A percentile compares a stretch with the other conserved stretches of the same genome.
These are phyloP conservation scores for Trypoxylus dichotomus DNA, from an alignment of 1,140 invertebrate genomes.

Conservation along the genomic window DNA sequence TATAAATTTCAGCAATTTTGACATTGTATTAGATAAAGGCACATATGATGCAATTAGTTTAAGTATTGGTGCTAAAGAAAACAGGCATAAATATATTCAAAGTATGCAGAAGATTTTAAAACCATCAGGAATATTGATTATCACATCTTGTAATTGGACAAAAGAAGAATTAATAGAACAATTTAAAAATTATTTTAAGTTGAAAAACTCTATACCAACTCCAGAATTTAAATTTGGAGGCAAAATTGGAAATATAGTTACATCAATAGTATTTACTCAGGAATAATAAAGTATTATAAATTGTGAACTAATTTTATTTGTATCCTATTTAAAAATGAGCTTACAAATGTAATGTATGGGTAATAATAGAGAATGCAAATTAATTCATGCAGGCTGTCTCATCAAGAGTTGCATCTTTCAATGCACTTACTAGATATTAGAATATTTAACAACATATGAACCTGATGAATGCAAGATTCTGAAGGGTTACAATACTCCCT, in stretches of 20 bases:
- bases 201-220: conserved; percentile 69
- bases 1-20: conserved; percentile 56
- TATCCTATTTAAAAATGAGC: too few species aligned
- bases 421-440: too few species aligned
- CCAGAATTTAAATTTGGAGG: conserved; percentile 85
- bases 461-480: too few species aligned
- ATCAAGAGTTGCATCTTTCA: too few species aligned
- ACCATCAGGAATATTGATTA: conserved; percentile 68
- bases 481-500: too few species aligned
- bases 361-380: too few species aligned
- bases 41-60: conserved; percentile 92
- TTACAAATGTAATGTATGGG: too few species aligned
- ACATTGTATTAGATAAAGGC: conserved; percentile 83
- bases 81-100: conserved; percentile 68
- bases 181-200: conserved; percentile 67
- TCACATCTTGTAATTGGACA: conserved; percentile 96
- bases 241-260: conserved; percentile 75
- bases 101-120: conserved; percentile 65
- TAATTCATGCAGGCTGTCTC: too few species aligned
- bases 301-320: too few species aligned
- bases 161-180: conserved; percentile 75
- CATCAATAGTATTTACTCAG: conserved; percentile 69
- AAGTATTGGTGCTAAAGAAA: conserved; percentile 64
- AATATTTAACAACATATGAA: too few species aligned
- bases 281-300: too few species aligned